Evolutionary conservation across 2,888 invertebrate species (phyloP).

Genomic region (Diachrysia chrysitis): DNA sequence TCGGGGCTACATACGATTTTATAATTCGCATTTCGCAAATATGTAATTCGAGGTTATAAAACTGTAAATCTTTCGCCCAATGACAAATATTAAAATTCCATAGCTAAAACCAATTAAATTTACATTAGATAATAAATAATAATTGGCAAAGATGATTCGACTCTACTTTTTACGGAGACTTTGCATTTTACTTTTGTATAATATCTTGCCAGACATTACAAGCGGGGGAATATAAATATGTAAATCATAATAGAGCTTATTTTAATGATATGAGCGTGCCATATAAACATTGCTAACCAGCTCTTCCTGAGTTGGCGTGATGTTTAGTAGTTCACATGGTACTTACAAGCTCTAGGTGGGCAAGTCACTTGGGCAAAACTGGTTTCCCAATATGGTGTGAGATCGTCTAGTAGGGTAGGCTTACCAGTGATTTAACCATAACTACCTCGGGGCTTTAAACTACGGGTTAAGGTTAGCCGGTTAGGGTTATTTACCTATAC

Average conservation of each 20-base stretch:
- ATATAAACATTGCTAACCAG: background rate
- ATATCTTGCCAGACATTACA: too few species aligned
- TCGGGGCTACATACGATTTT: background rate
- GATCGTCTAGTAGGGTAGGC: background rate
- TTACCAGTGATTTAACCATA: background rate
- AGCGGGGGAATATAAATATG: background rate
- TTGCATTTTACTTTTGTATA: too few species aligned
- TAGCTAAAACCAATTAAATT: background rate
- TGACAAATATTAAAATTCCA: background rate
- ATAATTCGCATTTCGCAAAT: too few species aligned
- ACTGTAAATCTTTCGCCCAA: background rate
- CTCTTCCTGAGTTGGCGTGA: background rate
- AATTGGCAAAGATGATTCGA: background rate
- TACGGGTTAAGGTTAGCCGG: background rate
- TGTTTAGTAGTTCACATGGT: background rate
- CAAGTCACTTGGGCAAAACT: constrained; percentile 1
- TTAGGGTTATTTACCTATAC: background rate
- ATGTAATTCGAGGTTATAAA: too few species aligned
- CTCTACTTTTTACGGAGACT: too few species aligned
- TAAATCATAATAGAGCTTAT: too few species aligned
- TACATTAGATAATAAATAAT: background rate
- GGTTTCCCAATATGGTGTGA: constrained; percentile 4
- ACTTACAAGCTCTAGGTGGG: background rate
- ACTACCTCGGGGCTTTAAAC: background rate
- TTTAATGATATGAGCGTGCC: background rate